Percentiles rank a stretch among this genome's conserved stretches.
Evolutionary conservation across 2,888 invertebrate genomes (phyloP).

Genomic region (Leuctra nigra): DNA sequence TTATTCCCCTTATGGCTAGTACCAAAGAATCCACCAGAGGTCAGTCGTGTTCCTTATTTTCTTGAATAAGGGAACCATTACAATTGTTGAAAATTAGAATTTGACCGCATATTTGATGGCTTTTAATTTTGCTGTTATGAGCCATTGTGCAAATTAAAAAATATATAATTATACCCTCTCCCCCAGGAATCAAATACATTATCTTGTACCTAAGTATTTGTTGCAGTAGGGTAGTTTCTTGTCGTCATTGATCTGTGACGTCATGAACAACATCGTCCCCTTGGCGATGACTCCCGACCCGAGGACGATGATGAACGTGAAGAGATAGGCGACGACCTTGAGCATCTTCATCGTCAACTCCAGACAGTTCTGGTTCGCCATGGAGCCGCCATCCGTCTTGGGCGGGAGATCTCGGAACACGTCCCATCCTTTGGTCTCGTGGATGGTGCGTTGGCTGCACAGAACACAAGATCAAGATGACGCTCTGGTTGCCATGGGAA

Average conservation of each 20-base stretch:
- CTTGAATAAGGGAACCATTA: too few species aligned
- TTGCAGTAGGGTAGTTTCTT: conserved; percentile 54
- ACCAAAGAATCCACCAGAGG: too few species aligned
- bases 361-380: conserved; percentile 51
- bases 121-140: too few species aligned
- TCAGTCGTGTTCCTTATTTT: too few species aligned
- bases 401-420: conserved; percentile 67
- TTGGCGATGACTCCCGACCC: conserved; percentile 65
- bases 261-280: conserved; percentile 63
- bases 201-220: conserved; percentile 41
- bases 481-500: too few species aligned
- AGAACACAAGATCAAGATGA: conserved; percentile 7
- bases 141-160: too few species aligned
- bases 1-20: too few species aligned
- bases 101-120: too few species aligned
- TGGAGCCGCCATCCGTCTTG: conserved; percentile 60
- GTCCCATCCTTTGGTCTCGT: conserved; percentile 62
- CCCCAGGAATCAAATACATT: too few species aligned
- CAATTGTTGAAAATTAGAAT: too few species aligned
- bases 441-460: conserved; percentile 43
- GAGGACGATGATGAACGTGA: conserved; percentile 61
- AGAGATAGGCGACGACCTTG: conserved; percentile 60
- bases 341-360: conserved; percentile 54
- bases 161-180: too few species aligned
- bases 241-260: conserved; percentile 56